These are phyloP conservation scores for Albula goreensis DNA, from an alignment of 2,113 vertebrate species.

Conservation along the genomic window DNA sequence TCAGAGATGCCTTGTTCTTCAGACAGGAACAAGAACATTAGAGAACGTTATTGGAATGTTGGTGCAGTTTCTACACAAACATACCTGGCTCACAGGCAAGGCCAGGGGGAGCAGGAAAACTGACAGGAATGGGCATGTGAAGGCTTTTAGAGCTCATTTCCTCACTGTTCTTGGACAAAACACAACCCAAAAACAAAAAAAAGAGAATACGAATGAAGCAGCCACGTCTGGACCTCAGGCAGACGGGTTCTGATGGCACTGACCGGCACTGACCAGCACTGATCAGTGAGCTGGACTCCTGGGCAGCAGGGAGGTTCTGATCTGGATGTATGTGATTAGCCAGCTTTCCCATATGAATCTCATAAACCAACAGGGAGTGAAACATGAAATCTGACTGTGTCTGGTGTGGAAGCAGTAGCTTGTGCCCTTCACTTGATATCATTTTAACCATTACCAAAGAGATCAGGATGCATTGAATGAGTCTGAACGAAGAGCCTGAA, in stretches of 20 bases:
- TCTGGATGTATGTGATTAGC: too few species aligned
- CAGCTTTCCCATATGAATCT: too few species aligned
- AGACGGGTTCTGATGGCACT: background rate
- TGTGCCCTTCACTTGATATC: too few species aligned
- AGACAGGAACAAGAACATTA: too few species aligned
- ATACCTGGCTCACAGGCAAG: background rate
- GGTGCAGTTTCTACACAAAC: background rate
- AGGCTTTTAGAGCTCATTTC: background rate
- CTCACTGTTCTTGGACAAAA: background rate
- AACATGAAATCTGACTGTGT: too few species aligned
- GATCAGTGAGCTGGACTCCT: background rate
- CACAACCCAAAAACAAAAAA: background rate
- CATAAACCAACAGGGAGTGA: too few species aligned
- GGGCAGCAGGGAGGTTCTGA: background rate
- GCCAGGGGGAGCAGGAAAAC: background rate
- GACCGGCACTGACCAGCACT: background rate
- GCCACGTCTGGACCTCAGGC: background rate
- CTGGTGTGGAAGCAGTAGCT: too few species aligned
- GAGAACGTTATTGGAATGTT: background rate
- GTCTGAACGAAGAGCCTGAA: too few species aligned
- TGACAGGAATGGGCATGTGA: background rate
- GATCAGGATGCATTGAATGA: too few species aligned
- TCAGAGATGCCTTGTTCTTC: too few species aligned
- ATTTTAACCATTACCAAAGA: too few species aligned
- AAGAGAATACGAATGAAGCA: background rate